These are phyloP conservation scores for Trachops cirrhosus DNA, from an alignment of 2,797 vertebrate species.

Conservation along the genomic window DNA sequence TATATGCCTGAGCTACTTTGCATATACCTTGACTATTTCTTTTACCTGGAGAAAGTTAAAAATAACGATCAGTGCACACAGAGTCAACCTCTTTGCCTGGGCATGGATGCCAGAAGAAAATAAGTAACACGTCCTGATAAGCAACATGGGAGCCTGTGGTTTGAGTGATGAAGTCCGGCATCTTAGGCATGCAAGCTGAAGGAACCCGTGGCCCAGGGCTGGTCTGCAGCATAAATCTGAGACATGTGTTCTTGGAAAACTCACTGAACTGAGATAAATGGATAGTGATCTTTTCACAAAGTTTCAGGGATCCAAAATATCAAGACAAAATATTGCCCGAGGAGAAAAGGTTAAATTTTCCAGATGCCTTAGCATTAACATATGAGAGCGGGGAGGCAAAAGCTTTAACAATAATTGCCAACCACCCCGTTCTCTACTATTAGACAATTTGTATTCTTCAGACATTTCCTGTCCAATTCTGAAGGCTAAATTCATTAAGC, in stretches of 20 bases:
- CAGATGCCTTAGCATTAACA: slow-evolving; percentile 39
- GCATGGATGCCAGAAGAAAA: neutral
- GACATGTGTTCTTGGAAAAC: neutral
- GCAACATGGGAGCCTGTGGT: neutral
- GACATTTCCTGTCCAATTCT: neutral
- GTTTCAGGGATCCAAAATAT: neutral
- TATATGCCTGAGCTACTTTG: neutral
- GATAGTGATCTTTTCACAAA: slow-evolving; percentile 20
- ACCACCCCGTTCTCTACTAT: slow-evolving; percentile 7
- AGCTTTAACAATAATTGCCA: slow-evolving; percentile 39
- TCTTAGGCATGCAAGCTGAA: neutral
- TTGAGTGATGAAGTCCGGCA: neutral
- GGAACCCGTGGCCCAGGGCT: neutral
- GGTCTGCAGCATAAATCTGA: neutral
- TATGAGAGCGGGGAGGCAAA: neutral
- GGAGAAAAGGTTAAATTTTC: slow-evolving; percentile 14
- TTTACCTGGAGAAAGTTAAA: slow-evolving; percentile 42
- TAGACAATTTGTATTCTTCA: slow-evolving; percentile 19
- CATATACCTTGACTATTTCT: neutral
- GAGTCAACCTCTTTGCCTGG: slow-evolving; percentile 9
- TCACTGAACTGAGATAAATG: neutral
- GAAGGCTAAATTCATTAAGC: slow-evolving; percentile 50
- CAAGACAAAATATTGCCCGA: slow-evolving; percentile 23
- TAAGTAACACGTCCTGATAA: neutral
- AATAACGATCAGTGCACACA: neutral